A percentile compares a stretch with the other conserved stretches of the same genome.
Conservation (phyloP, 2,113 vertebrate genomes). For the Gavialis gangeticus region DNA sequence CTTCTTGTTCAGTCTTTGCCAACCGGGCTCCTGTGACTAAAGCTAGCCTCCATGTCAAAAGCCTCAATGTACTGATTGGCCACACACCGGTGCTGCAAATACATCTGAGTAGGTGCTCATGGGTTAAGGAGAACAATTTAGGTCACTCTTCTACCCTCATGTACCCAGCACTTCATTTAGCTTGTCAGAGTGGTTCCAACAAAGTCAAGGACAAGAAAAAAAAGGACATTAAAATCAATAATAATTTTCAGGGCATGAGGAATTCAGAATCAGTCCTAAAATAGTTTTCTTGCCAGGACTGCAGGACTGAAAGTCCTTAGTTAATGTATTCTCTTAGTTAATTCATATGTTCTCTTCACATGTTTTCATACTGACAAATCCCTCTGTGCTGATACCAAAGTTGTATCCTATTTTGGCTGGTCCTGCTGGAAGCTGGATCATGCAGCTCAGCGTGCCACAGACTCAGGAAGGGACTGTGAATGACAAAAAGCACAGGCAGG, state of each 20-base stretch:
- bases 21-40: not conserved
- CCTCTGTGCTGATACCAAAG: not conserved
- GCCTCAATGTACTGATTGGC: not conserved
- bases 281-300: not conserved
- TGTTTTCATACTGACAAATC: not conserved
- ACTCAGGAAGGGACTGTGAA: not conserved
- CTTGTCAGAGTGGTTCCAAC: not conserved
- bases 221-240: not conserved
- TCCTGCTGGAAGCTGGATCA: not conserved
- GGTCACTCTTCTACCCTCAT: not conserved
- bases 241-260: not conserved
- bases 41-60: not conserved
- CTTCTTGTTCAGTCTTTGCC: not conserved
- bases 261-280: not conserved
- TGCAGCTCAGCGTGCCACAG: not conserved
- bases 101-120: not conserved
- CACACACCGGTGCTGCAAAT: not conserved
- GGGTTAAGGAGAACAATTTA: not conserved
- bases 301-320: not conserved
- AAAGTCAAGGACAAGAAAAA: not conserved
- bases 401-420: not conserved
- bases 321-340: not conserved
- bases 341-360: not conserved
- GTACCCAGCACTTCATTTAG: not conserved
- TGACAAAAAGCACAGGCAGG: not conserved